Evolutionary conservation across 2,797 vertebrate species (phyloP).

Genomic region (Antrozous pallidus): DNA sequence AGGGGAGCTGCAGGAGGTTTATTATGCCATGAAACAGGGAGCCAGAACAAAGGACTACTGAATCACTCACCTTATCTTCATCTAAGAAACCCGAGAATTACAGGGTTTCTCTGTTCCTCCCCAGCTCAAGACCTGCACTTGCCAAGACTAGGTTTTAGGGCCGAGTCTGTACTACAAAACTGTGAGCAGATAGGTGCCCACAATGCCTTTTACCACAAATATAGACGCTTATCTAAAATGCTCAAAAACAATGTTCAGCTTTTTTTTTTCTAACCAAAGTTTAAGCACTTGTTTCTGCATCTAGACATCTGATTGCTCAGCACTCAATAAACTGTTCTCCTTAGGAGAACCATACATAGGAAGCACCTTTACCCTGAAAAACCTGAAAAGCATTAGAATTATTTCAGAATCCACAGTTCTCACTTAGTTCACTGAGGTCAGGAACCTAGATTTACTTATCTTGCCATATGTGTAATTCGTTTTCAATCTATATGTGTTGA

Average conservation of each 20-base stretch:
- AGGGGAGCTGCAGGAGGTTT: conserved; percentile 55
- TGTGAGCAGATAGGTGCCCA: neutral
- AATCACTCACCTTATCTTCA: conserved; percentile 60
- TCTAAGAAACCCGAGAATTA: conserved; percentile 62
- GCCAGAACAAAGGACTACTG: conserved; percentile 63
- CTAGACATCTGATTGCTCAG: neutral
- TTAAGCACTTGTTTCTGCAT: conserved; percentile 26
- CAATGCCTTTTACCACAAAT: neutral
- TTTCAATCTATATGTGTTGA: conserved; percentile 7
- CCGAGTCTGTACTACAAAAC: neutral
- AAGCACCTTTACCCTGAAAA: neutral
- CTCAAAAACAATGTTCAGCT: neutral
- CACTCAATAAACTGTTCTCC: neutral
- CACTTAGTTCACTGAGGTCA: conserved; percentile 10
- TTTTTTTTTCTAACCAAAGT: neutral
- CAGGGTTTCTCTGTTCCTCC: conserved; percentile 1
- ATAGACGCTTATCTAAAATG: neutral
- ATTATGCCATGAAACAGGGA: conserved; percentile 34
- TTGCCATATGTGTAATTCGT: neutral
- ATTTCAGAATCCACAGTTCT: conserved; percentile 12
- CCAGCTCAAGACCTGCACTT: neutral
- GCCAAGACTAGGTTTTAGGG: conserved; percentile 1
- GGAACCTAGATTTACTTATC: neutral
- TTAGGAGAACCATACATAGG: neutral
- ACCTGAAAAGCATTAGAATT: neutral